Base-by-base conservation (phyloP, 92 coral and sea anemone species). In the Chrysogorgia sp. region DNA sequence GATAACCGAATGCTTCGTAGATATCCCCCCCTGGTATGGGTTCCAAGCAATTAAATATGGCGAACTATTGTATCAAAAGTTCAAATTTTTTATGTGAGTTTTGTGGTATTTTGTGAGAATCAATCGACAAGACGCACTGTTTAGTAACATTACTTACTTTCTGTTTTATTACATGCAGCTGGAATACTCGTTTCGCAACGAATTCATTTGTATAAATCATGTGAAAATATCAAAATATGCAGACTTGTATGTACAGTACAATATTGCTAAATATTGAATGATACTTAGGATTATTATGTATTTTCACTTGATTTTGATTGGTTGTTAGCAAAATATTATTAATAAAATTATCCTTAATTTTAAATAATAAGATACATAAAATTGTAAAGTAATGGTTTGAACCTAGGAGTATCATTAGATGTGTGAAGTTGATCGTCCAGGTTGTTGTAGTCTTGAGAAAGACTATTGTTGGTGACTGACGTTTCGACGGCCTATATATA, bases 211-310 rank as follows among this genome's bases (percentile, higher is more conserved):
- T 26, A 45, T 22, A 49, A 59, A 45, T 49, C 76, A 48, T 69
- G n/a, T 6, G 14, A 25, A 34, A 69, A 69, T 35, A 69, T 25
- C 76, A 48, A 69, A 45, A 0, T 40, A 53, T 48, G 3, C 34
- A 49, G 55, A 69, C 21, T 69, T 69, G 76, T 69, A 69, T 48
- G 76, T 69, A 25, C 34, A 63, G 40, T 34, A 31, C 20, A 61
- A 61, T 12, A 61, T n/a, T n/a, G n/a, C n/a, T n/a, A n/a, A n/a
- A n/a, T n/a, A n/a, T n/a, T n/a, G n/a, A n/a, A n/a, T n/a, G n/a
- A n/a, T n/a, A n/a, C n/a, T n/a, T n/a, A n/a, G n/a, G 34, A n/a
- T n/a, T n/a, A n/a, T n/a, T n/a, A n/a, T n/a, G n/a, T n/a, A n/a
- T n/a, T n/a, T n/a, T n/a, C n/a, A n/a, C n/a, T n/a, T n/a, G n/a